Evolutionary conservation across 2,888 invertebrate species (phyloP).

Genomic region (Synanthedon tipuliformis): DNA sequence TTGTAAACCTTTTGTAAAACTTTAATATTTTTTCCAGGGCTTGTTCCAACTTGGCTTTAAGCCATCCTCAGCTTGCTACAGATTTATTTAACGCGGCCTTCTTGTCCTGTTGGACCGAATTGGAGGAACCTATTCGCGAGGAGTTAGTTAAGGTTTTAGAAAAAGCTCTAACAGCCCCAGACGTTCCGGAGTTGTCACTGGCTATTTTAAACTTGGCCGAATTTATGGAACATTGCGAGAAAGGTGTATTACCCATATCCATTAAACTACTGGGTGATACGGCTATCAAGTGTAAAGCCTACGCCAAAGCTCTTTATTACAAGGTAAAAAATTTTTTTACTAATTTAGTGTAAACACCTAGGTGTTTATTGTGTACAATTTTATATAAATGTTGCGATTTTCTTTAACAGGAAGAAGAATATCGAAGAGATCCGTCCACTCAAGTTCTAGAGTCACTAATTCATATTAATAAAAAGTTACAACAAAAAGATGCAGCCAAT

Average conservation of each 20-base stretch:
- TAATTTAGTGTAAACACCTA: background rate
- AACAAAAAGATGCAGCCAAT: conserved; percentile 97
- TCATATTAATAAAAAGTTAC: conserved; percentile 96
- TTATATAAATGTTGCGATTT: background rate
- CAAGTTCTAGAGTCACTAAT: conserved; percentile 94
- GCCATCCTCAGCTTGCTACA: conserved; percentile 90
- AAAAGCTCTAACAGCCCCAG: conserved; percentile 89
- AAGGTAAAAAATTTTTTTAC: conserved; percentile 37
- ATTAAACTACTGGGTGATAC: conserved; percentile 88
- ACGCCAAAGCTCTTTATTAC: conserved; percentile 74
- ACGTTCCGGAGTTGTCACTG: conserved; percentile 94
- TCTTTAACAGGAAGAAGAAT: conserved; percentile 83
- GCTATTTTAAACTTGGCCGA: conserved; percentile 96
- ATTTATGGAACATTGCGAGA: conserved; percentile 99
- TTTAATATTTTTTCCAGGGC: conserved; percentile 67
- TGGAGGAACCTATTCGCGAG: conserved; percentile 83
- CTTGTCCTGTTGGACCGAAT: conserved; percentile 98
- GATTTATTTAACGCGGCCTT: conserved; percentile 99
- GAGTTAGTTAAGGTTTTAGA: conserved; percentile 88
- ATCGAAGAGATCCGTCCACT: conserved; percentile 73
- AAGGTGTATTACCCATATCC: conserved; percentile 92
- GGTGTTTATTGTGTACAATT: background rate
- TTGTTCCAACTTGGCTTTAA: conserved; percentile 91
- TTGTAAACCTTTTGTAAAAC: too few species aligned
- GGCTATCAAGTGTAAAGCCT: conserved; percentile 91